A percentile compares a stretch with the other conserved stretches of the same genome.
Conservation (phyloP, 92 coral and sea anemone species). For the Meandrina meandrites region DNA sequence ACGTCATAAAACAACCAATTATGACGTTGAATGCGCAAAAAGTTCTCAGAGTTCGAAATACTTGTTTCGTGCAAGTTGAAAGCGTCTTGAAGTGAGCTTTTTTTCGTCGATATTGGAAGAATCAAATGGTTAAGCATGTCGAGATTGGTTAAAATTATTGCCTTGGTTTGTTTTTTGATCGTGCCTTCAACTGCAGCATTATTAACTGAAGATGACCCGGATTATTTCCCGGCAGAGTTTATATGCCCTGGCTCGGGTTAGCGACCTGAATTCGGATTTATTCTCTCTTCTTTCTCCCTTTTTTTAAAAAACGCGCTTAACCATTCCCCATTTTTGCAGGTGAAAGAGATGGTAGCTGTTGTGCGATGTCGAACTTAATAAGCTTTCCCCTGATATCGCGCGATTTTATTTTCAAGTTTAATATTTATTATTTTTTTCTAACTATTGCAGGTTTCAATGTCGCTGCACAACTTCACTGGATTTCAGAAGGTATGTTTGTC, state of each 20-base stretch:
- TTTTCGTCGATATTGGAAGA: background rate
- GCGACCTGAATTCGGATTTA: background rate
- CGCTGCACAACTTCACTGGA: constrained; percentile 26
- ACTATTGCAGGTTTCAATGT: constrained; percentile 4
- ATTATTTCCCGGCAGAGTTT: constrained; percentile 5
- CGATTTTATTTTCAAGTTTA: background rate
- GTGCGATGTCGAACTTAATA: too few species aligned
- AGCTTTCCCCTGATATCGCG: background rate
- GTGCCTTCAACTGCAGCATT: background rate
- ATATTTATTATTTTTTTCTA: background rate
- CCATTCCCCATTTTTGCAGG: background rate
- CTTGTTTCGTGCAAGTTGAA: constrained; percentile 12
- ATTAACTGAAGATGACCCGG: background rate
- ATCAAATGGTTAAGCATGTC: background rate
- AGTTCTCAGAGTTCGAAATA: background rate
- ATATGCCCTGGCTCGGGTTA: constrained; percentile 5
- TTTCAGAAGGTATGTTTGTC: constrained; percentile 21
- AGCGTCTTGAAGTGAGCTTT: background rate
- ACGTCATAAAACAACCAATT: constrained; percentile 22
- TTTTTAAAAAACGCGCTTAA: background rate
- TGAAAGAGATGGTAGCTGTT: too few species aligned
- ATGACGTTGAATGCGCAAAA: constrained; percentile 14
- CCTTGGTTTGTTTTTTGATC: constrained; percentile 8
- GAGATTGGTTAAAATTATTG: background rate
- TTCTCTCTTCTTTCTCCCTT: background rate